Evolutionary conservation across 2,113 vertebrate species (phyloP), one percentile per base, ranked within the genome.

Genomic region (Numida meleagris): DNA sequence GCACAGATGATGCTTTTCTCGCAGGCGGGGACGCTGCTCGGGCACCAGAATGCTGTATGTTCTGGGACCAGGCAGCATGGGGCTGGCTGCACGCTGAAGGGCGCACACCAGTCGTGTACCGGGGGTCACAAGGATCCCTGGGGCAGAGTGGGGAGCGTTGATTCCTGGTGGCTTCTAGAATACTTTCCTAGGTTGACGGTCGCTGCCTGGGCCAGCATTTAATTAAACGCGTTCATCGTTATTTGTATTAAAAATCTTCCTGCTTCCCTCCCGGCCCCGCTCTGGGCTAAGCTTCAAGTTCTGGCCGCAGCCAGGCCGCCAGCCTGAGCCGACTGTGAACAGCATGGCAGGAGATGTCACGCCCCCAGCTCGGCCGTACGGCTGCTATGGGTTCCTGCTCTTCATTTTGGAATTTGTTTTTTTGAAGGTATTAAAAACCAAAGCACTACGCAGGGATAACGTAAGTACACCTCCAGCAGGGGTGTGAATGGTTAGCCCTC

Each of bases 401-500:
- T 12, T 0, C 19, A 3, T 14, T 18, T 16, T 51, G 67, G 75
- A 63, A 68, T 65, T 89, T 50, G 31, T 33, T 85, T 83, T 83
- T 40, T 65, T 57, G 82, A 94, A 74, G 86, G n/a, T 55, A 45
- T 62, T 74, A 82, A 93, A 93, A 92, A n/a, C 61, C 83, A 92
- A 93, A 95, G 86, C 77, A 86, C 92, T 75, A 83, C 76, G 25
- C n/a, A n/a, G 51, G 61, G 78, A 38, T 78, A 40, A 72, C 33
- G 6, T 20, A 50, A 66, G 59, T 51, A 78, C 61, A 38, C 42
- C 63, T 79, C 87, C 92, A 87, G 82, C 51, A 74, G 82, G 91
- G 77, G 88, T 91, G 95, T 87, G 74, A 31, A 74, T 86, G 66
- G 89, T 75, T 93, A 97, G 97, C 97, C 97, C 96, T 97, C 97